Evolutionary conservation across 2,113 vertebrate genomes (phyloP).

Genomic region (Festucalex cinctus): DNA sequence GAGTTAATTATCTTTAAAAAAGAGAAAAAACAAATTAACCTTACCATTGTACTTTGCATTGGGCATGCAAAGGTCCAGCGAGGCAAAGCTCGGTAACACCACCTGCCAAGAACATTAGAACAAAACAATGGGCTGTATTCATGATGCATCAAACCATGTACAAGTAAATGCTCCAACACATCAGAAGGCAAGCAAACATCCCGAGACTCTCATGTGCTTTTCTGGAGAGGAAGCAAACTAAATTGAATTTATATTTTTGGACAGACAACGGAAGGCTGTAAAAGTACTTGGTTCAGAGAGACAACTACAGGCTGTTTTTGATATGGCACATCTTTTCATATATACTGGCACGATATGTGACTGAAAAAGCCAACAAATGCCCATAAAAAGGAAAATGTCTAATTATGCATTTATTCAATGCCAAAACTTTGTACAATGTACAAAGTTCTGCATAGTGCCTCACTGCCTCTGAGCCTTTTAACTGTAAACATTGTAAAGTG

Average conservation of each 20-base stretch:
- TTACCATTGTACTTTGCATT: constrained; percentile 76
- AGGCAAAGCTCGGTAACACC: constrained; percentile 22
- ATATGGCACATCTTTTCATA: too few species aligned
- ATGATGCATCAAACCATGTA: constrained; percentile 22
- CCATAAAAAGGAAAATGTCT: too few species aligned
- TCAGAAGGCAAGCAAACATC: constrained; percentile 21
- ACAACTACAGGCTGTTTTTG: neutral
- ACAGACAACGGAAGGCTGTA: neutral
- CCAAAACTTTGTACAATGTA: too few species aligned
- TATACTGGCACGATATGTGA: too few species aligned
- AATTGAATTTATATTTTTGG: constrained; percentile 53
- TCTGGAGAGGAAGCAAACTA: constrained; percentile 34
- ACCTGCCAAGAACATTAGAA: constrained; percentile 27
- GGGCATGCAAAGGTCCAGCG: constrained; percentile 70
- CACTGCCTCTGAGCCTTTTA: too few species aligned
- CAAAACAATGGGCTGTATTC: constrained; percentile 22
- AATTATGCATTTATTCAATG: too few species aligned
- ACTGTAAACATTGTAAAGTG: too few species aligned
- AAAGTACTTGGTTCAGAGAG: neutral
- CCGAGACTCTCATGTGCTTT: constrained; percentile 67
- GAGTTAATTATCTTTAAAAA: neutral
- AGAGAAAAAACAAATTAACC: neutral
- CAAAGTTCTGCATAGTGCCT: too few species aligned
- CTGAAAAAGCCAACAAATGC: too few species aligned
- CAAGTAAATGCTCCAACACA: neutral